Percentiles rank a stretch among this genome's conserved stretches.
phyloP scores from a whole-genome alignment of 92 coral and sea anemone species.

The Hydrozoanthus gracilis region DNA sequence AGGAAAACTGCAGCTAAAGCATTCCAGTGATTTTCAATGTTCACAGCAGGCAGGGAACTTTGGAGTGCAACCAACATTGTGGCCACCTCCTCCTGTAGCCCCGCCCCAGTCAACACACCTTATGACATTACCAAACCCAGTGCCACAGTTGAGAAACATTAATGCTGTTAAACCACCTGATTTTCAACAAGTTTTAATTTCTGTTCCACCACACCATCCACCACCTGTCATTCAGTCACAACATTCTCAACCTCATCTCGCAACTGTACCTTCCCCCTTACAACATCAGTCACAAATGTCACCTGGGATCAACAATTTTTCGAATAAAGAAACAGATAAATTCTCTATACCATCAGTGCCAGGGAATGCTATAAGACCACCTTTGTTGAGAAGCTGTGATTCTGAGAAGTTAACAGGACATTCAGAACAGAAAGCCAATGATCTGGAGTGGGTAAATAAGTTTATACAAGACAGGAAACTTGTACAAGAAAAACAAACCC shows the following conservation, averaged over 20 bases:
- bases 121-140: background rate
- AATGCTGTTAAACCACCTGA: background rate
- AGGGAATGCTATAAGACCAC: background rate
- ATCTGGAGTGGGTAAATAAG: constrained; percentile 64
- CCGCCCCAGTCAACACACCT: background rate
- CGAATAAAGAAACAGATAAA: background rate
- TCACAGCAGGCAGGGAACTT: background rate
- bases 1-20: background rate
- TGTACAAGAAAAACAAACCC: background rate
- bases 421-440: constrained; percentile 19
- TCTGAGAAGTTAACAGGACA: background rate
- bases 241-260: background rate
- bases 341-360: background rate
- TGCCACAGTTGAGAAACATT: background rate
- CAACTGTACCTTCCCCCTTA: constrained; percentile 5
- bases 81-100: background rate
- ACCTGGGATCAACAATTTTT: background rate
- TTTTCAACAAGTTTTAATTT: background rate
- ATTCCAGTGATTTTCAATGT: background rate
- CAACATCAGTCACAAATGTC: background rate
- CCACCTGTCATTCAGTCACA: background rate
- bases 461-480: constrained; percentile 64
- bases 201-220: background rate
- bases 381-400: background rate
- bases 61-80: background rate